Evolutionary conservation across 2,888 invertebrate genomes (phyloP), one percentile per base, ranked within the genome.

Genomic region (Loripinus fragilis): DNA sequence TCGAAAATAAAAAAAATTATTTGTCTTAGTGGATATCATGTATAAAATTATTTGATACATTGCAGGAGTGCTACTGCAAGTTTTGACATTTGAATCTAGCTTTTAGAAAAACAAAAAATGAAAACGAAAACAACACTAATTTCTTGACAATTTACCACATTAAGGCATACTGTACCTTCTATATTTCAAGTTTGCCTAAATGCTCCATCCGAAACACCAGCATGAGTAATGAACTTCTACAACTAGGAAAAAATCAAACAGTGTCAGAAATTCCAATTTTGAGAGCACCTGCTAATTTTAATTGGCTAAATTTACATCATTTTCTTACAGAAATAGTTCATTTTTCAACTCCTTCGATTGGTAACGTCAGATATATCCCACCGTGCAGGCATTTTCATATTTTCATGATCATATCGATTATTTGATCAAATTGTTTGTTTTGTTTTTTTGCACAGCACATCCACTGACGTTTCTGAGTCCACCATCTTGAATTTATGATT

Each of bases 401-500:
- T 60, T 33, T 60, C 60, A 60, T 60, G 60, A 20, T 33, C 3
- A 17, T 60, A 60, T 60, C 17, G 60, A 60, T 60, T 60, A 17
- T 60, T 33, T 2, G 20, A 52, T 33, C 33, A 52, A 23, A 38
- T n/a, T n/a, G 28, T 10, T 55, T n/a, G 23, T 60, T 8, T n/a
- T 8, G 23, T 52, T 52, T 10, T 60, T 60, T 60, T 10, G 25
- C 28, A 33, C 60, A 10, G 60, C 42, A 33, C 28, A n/a, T 69
- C 72, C 71, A 79, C 74, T 79, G 79, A 75, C 73, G 78, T 71
- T 76, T 71, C 75, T 45, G 28, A 72, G 50, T 83, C 80, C 80
- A 76, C 83, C 83, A 83, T 83, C 83, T 83, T 83, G 83, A 83
- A 83, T 83, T 83, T 80, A 83, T 83, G 33, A 60, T 60, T 60